Percentiles rank a stretch among this genome's conserved stretches.
Conservation (phyloP, 2,888 invertebrate species). For the Agapostemon virescens region DNA sequence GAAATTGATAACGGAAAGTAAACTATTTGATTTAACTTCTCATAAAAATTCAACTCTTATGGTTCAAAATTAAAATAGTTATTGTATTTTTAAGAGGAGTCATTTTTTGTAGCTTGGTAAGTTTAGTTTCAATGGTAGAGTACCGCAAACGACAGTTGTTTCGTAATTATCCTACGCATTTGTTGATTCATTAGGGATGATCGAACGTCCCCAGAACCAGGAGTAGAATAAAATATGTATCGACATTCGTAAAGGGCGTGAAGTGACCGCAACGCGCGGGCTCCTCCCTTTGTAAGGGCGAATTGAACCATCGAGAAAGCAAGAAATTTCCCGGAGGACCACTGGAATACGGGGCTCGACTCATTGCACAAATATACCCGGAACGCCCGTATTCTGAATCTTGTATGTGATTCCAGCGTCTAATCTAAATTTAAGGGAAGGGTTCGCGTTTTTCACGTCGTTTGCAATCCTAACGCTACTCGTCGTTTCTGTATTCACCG, state of each 20-base stretch:
- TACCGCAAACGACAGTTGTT: neutral
- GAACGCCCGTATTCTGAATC: constrained; percentile 53
- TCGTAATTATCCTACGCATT: neutral
- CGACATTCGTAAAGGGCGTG: constrained; percentile 34
- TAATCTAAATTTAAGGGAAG: constrained; percentile 49
- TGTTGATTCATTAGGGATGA: constrained; percentile 20
- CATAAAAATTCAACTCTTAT: too few relatives aligned
- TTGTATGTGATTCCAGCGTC: constrained; percentile 51
- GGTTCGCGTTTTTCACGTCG: constrained; percentile 25
- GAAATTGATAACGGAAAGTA: too few relatives aligned
- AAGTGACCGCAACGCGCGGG: constrained; percentile 37
- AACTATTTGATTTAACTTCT: too few relatives aligned
- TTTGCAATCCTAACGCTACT: neutral
- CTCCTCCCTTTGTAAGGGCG: constrained; percentile 18
- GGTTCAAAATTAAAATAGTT: too few relatives aligned
- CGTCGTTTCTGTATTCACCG: neutral
- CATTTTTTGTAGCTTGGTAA: too few relatives aligned
- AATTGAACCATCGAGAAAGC: constrained; percentile 57
- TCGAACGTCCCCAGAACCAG: neutral
- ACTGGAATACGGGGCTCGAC: constrained; percentile 47
- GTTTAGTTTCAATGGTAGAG: too few relatives aligned
- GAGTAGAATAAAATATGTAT: constrained; percentile 61
- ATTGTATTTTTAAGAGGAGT: too few relatives aligned
- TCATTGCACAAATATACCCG: constrained; percentile 49
- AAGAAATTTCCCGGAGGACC: constrained; percentile 64